Conservation (phyloP, 2,888 invertebrate species). For the Hirtodrosophila trivittata region DNA sequence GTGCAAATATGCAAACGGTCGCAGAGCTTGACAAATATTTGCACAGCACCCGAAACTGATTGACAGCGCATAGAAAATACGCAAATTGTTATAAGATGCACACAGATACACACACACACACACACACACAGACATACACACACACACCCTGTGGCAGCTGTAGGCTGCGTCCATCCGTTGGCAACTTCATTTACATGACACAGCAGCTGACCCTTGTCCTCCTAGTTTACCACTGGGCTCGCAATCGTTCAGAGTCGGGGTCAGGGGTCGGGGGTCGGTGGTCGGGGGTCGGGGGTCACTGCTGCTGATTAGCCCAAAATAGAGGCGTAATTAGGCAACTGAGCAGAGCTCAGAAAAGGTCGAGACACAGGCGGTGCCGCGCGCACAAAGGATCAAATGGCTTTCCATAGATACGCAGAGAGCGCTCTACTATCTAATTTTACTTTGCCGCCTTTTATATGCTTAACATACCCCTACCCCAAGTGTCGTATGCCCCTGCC, state of each 20-base stretch:
- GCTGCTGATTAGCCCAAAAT: slow-evolving; percentile 69
- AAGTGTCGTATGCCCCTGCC: not conserved
- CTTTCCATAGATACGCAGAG: slow-evolving; percentile 36
- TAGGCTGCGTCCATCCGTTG: slow-evolving; percentile 7
- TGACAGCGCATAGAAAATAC: slow-evolving; percentile 42
- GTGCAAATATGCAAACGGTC: slow-evolving; percentile 63
- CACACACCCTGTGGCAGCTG: slow-evolving; percentile 24
- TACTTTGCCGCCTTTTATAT: slow-evolving; percentile 57
- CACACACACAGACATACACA: not conserved
- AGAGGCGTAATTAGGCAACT: slow-evolving; percentile 72
- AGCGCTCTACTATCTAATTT: slow-evolving; percentile 70
- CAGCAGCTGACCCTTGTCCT: slow-evolving; percentile 55
- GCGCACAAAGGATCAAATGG: slow-evolving; percentile 72
- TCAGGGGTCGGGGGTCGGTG: not conserved
- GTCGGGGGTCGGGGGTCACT: slow-evolving; percentile 34
- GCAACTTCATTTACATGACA: slow-evolving; percentile 57
- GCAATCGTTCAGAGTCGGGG: no score
- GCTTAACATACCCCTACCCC: slow-evolving; percentile 12
- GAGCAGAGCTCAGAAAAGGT: slow-evolving; percentile 40
- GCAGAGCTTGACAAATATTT: slow-evolving; percentile 66
- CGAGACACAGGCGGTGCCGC: slow-evolving; percentile 37
- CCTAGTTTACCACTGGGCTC: not conserved
- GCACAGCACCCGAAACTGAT: slow-evolving; percentile 63
- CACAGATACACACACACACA: not conserved
- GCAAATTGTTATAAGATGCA: not conserved